Conservation (phyloP, 2,797 vertebrate species). For the Pogonophryne albipinna region DNA sequence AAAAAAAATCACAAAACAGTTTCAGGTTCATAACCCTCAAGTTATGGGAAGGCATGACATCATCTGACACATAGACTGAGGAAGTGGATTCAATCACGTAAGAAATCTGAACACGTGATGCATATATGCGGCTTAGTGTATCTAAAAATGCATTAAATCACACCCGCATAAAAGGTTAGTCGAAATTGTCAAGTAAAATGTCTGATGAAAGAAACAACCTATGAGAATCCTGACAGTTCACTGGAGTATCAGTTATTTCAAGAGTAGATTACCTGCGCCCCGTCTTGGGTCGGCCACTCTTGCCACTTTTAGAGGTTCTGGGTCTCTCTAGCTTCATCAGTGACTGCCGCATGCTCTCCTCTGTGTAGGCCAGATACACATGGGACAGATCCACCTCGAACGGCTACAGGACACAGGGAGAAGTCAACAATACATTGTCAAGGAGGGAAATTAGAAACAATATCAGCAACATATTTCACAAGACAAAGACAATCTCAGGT, state of each 20-base stretch:
- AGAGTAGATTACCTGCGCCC: constrained; percentile 88
- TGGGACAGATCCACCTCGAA: constrained; percentile 98
- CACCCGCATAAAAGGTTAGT: neutral
- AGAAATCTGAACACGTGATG: neutral
- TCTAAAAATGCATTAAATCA: neutral
- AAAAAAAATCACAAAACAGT: neutral
- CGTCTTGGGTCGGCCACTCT: constrained; percentile 92
- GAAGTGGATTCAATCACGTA: neutral
- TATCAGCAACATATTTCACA: neutral
- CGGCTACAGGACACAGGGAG: constrained; percentile 81
- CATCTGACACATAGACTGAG: neutral
- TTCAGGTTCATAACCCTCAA: neutral
- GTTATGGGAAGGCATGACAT: neutral
- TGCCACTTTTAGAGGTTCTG: constrained; percentile 93
- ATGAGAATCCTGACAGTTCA: neutral
- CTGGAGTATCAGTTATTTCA: neutral
- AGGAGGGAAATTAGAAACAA: neutral
- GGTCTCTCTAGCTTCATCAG: constrained; percentile 97
- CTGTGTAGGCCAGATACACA: constrained; percentile 96
- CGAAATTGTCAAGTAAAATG: neutral
- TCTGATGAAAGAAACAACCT: neutral
- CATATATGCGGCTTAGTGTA: neutral
- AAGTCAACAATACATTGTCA: neutral
- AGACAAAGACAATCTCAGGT: neutral
- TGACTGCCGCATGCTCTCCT: constrained; percentile 97